A percentile compares a stretch with the other conserved stretches of the same genome.
Evolutionary conservation across 2,113 vertebrate species (phyloP).

Genomic region (Phyllopteryx taeniolatus): DNA sequence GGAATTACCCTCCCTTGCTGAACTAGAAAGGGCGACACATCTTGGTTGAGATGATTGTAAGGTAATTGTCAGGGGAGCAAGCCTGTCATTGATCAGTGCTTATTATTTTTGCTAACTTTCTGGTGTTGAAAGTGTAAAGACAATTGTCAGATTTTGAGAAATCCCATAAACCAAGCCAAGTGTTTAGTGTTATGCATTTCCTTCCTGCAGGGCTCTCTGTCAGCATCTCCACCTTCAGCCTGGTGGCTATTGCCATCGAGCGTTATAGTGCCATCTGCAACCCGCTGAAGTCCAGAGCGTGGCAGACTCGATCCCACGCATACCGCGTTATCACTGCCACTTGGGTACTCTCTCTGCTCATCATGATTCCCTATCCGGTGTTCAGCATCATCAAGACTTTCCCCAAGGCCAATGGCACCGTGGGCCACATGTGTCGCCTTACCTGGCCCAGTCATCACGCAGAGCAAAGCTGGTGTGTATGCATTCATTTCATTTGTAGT

Average conservation of each 20-base stretch:
- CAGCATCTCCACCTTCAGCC: constrained; percentile 92
- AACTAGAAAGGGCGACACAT: background rate
- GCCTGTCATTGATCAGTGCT: background rate
- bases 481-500: background rate
- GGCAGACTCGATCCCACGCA: constrained; percentile 93
- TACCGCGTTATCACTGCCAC: constrained; percentile 86
- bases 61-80: background rate
- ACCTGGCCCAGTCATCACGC: constrained; percentile 76
- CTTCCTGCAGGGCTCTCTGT: constrained; percentile 82
- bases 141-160: background rate
- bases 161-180: background rate
- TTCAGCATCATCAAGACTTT: constrained; percentile 74
- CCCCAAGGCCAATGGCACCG: constrained; percentile 51
- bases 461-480: constrained; percentile 85
- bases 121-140: background rate
- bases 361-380: constrained; percentile 90
- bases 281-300: constrained; percentile 87
- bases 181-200: background rate
- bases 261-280: constrained; percentile 95
- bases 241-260: constrained; percentile 94
- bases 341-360: constrained; percentile 81
- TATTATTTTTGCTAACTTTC: background rate
- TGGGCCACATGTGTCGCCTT: constrained; percentile 77
- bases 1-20: background rate
- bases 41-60: background rate